Base-by-base conservation (phyloP, 1,140 invertebrate genomes). In the Trinorchestia longiramus region DNA sequence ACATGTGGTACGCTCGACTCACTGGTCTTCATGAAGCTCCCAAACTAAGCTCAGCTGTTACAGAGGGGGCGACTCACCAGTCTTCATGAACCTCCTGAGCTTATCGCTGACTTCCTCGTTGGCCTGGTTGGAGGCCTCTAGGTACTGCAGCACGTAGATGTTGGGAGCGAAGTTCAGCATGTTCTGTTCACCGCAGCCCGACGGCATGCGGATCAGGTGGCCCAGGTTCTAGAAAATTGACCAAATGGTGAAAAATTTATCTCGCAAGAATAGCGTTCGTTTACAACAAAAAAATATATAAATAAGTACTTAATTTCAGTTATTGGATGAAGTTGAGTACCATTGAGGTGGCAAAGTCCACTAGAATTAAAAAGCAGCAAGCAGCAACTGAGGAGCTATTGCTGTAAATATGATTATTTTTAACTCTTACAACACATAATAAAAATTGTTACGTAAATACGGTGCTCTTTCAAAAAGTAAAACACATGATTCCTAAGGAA, bases 141-240 rank as follows among this genome's bases (percentile, higher is more conserved):
- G 97, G 97, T 99, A 99, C 96, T 99, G 98, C 8, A 99, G 97
- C 92, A 99, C 98, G 94, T 99, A 98, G 96, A 99, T 98, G 97
- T 99, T 99, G 0, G 99, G 99, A 43, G 99, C 98, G 97, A 99
- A 99, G 97, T 99, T 98, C 0, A 99, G 97, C 98, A 99, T 99
- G 97, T 99, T 99, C 97, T 99, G 99, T 97, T 99, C 99, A 28
- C 99, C 99, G 97, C 99, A 99, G 0, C 99, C 99, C 96, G 98
- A 98, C 0, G 99, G 99, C 98, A 99, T 98, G 97, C 97, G 97
- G 19, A 99, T 98, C 0, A 99, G 97, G 96, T 98, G 98, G n/a
- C 98, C 98, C 43, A 99, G 97, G 97, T 99, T 98, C 97, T 98
- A 97, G 1, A 77, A 99, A 98, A 97, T 99, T 98, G 44, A 45